Percentiles rank a stretch among this genome's conserved stretches.
These are phyloP conservation scores for Eledona agricola DNA, from an alignment of 2,888 invertebrate genomes.

Conservation along the genomic window DNA sequence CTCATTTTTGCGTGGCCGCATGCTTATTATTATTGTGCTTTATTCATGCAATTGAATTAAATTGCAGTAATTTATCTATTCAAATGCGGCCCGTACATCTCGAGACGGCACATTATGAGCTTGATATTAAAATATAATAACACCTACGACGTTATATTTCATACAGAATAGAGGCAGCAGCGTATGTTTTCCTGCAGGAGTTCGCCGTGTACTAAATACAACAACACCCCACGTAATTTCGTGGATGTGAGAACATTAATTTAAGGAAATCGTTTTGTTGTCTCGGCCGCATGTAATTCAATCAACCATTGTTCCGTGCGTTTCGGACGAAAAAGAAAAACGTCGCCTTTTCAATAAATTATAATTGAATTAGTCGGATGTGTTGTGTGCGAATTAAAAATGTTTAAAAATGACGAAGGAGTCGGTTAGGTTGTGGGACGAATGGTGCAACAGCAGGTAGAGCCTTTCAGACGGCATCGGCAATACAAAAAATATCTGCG, in stretches of 20 bases:
- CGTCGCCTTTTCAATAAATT: too few species aligned
- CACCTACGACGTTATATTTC: constrained; percentile 51
- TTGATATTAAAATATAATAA: constrained; percentile 60
- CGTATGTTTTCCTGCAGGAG: constrained; percentile 36
- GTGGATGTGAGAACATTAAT: constrained; percentile 8
- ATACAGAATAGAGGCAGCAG: constrained; percentile 22
- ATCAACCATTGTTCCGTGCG: too few species aligned
- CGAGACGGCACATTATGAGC: constrained; percentile 52
- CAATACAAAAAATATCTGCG: constrained; percentile 28
- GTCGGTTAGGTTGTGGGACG: neutral
- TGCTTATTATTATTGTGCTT: constrained; percentile 41
- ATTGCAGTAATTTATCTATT: constrained; percentile 57
- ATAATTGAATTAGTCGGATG: too few species aligned
- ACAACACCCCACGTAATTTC: constrained; percentile 36
- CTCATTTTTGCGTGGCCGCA: constrained; percentile 17
- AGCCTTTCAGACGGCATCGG: constrained; percentile 12
- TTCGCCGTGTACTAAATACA: constrained; percentile 31
- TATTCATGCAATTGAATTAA: constrained; percentile 54
- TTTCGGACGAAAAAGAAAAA: too few species aligned
- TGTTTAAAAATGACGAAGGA: too few species aligned
- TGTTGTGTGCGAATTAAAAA: too few species aligned
- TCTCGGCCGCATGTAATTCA: too few species aligned
- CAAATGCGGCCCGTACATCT: constrained; percentile 50
- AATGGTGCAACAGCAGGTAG: constrained; percentile 12
- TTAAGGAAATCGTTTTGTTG: too few species aligned